Base-by-base conservation (phyloP, 2,113 vertebrate genomes). In the Mesembrinibis cayennensis region DNA sequence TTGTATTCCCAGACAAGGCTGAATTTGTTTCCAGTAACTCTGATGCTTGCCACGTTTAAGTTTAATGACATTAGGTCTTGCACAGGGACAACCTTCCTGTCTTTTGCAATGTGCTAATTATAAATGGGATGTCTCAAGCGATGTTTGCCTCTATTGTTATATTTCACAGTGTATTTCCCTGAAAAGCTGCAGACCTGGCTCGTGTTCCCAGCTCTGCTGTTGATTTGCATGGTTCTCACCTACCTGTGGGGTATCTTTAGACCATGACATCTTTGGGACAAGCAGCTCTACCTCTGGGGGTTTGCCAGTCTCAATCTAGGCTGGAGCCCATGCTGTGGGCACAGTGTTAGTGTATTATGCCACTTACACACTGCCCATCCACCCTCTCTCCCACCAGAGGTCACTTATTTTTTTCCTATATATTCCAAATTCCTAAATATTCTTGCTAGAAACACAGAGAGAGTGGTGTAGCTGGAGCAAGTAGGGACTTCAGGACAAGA, bases 1-100 rank as follows among this genome's bases (percentile, higher is more conserved):
- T 20, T 84, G 18, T 16, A 44, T 79, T 93, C 77, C 81, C 84
- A 96, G 84, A 69, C 65, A 78, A 70, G 65, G 69, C 16, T 81
- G 73, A 61, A 45, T 72, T 87, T 72, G 27, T 58, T 96, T 91
- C 36, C 77, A 94, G 61, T 71, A 65, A 13, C 44, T 79, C 53
- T 82, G 82, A 87, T 25, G 62, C 78, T 91, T 87, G 81, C 84
- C 87, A 59, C 55, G 72, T 87, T 94, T 70, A 89, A 91, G 72
- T 83, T 92, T 94, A 87, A 94, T 65, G 73, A 42, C 50, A 40
- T 85, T 44, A 47, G 16, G 34, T 29, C 52, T 76, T 22, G 14
- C 36, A 17, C 63, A 69, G 38, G 52, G 80, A 89, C 32, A 87
- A 70, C 32, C 61, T 79, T 81, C 50, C 78, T 67, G 69, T 30